Conservation (phyloP, 2,113 vertebrate genomes). For the Sialia sialis region DNA sequence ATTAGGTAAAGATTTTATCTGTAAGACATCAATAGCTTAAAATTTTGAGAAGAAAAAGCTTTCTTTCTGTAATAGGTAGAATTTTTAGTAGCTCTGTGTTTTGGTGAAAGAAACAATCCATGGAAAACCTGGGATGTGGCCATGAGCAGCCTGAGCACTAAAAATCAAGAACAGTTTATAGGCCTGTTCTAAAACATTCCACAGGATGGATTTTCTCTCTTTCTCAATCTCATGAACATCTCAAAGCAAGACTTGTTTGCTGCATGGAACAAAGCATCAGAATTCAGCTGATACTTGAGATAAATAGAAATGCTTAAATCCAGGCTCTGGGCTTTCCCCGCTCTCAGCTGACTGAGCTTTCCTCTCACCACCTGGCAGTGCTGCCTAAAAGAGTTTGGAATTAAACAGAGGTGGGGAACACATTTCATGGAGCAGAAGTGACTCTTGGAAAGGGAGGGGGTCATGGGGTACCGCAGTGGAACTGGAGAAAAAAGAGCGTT, state of each 20-base stretch:
- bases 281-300: not conserved
- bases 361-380: not conserved
- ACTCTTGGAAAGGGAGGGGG: not conserved
- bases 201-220: not conserved
- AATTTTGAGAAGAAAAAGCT: not conserved
- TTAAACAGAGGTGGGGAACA: not conserved
- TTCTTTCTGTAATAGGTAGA: not conserved
- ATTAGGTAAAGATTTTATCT: not conserved
- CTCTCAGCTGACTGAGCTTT: not conserved
- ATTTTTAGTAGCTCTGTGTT: not conserved
- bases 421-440: accelerated
- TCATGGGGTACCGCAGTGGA: not conserved
- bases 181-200: not conserved
- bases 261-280: not conserved
- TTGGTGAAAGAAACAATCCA: not conserved
- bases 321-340: not conserved
- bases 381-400: not conserved
- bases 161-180: not conserved
- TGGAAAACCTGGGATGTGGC: not conserved
- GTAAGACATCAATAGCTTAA: not conserved
- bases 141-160: not conserved
- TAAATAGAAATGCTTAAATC: not conserved
- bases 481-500: not conserved
- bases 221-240: not conserved
- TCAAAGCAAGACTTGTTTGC: not conserved